Base-by-base conservation (phyloP, 2,888 invertebrate genomes). In the Deroplatys truncata region DNA sequence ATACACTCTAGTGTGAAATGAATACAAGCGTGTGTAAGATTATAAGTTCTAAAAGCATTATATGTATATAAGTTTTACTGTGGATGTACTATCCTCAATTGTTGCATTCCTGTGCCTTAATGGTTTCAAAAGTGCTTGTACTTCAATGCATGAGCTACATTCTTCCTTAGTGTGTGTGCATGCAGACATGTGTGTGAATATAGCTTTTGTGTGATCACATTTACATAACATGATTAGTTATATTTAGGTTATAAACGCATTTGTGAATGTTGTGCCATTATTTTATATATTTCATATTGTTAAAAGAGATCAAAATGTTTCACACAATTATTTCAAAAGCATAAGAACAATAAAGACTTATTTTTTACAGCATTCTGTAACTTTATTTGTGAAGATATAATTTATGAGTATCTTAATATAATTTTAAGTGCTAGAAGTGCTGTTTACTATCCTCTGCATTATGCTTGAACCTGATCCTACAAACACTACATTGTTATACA, bases 41-140 rank as follows among this genome's bases (percentile, higher is more conserved):
- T 72, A 16, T 3, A 72, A 20, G 56, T 16, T 72, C 7, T 20
- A 7, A 72, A 5, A 72, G 20, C 20, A 72, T 25, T 72, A 72
- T 72, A 0, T 72, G 56, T 72, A 72, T 15, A 72, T 72, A 72
- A 56, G 0, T 72, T 72, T 20, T 72, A 25, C 5, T 72, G 56
- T 72, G 56, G 20, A 20, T 20, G 20, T 72, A 2, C 13, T 87
- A 49, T 43, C 16, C 31, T 28, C 83, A 20, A 82, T 13, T 83
- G 2, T n/a, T 43, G 87, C 87, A 87, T 87, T 87, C 87, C 31
- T 43, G 87, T 87, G 87, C 87, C 87, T 87, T 87, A 87, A 82
- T 43, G 83, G 7, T 83, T 82, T 84, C 3, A 29, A 72, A 87
- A 83, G 16, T 31, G 25, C 56, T 29, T 29, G 87, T 87, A 87